Percentiles rank a stretch among this genome's conserved stretches.
Conservation (phyloP, 30 jellyfish, hydroid and myxozoan species). For the Hydractinia echinata region DNA sequence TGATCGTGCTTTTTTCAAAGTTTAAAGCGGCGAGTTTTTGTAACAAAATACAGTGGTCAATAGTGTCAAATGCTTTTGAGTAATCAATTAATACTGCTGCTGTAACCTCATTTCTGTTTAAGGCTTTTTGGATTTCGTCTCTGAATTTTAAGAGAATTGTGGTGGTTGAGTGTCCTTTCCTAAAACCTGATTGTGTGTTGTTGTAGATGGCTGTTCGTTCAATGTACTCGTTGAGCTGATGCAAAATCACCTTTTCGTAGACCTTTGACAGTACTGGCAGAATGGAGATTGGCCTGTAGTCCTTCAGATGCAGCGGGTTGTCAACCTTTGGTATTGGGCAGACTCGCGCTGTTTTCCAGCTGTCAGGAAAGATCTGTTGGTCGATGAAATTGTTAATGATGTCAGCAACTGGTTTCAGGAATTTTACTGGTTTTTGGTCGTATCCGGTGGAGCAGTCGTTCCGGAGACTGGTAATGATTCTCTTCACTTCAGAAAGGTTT, state of each 20-base stretch:
- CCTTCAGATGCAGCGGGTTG: background rate
- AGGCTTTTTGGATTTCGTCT: background rate
- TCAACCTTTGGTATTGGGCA: conserved; percentile 9
- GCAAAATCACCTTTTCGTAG: background rate
- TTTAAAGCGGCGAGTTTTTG: no score
- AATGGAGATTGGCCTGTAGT: background rate
- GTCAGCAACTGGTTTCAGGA: no score
- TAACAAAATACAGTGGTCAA: no score
- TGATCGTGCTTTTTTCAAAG: no score
- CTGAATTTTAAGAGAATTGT: background rate
- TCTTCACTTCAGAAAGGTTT: no score
- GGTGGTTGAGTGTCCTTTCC: background rate
- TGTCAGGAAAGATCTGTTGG: background rate
- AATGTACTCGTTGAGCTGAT: background rate
- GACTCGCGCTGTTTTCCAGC: background rate
- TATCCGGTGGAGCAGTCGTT: no score
- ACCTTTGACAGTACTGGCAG: background rate
- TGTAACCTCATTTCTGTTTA: background rate
- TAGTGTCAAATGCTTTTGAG: background rate
- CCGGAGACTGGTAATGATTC: no score
- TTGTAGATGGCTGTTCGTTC: background rate
- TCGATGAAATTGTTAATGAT: background rate
- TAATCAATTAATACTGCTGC: background rate
- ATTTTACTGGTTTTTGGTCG: no score
- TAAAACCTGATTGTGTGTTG: background rate